Conservation (phyloP, 2,113 vertebrate genomes). For the Pseudorasbora parva region DNA sequence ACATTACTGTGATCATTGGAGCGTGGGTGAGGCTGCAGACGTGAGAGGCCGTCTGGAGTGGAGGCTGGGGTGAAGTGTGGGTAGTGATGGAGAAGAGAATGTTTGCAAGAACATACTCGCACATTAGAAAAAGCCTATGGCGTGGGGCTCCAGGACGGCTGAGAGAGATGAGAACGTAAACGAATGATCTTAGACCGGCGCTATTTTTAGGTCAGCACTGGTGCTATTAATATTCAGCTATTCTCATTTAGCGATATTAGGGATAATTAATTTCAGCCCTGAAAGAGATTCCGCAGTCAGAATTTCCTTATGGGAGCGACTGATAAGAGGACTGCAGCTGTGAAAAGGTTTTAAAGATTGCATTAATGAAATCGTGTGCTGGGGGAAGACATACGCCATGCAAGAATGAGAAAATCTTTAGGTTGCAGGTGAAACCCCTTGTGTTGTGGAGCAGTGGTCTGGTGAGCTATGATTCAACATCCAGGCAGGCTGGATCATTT, state of each 20-base stretch:
- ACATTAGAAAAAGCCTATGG: slow-evolving; percentile 32
- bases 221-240: slow-evolving; percentile 19
- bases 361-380: slow-evolving; percentile 7
- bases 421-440: background rate
- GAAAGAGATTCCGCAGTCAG: slow-evolving; percentile 8
- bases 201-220: slow-evolving; percentile 19
- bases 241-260: slow-evolving; percentile 9
- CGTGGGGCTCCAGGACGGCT: background rate
- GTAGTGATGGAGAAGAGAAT: slow-evolving; percentile 25
- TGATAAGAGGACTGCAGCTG: slow-evolving; percentile 25
- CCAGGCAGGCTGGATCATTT: slow-evolving; percentile 46
- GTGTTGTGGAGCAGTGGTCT: slow-evolving; percentile 18
- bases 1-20: background rate
- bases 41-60: slow-evolving; percentile 6
- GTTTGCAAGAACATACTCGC: slow-evolving; percentile 38
- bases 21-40: slow-evolving; percentile 17
- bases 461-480: background rate
- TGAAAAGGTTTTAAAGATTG: slow-evolving; percentile 20
- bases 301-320: slow-evolving; percentile 25
- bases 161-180: slow-evolving; percentile 47
- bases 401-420: slow-evolving; percentile 18
- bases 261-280: slow-evolving; percentile 43
- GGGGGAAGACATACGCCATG: background rate
- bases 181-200: slow-evolving; percentile 34
- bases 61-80: slow-evolving; percentile 19